Conservation (phyloP, 2,797 vertebrate species). For the Stomatorhinus walkeri region DNA sequence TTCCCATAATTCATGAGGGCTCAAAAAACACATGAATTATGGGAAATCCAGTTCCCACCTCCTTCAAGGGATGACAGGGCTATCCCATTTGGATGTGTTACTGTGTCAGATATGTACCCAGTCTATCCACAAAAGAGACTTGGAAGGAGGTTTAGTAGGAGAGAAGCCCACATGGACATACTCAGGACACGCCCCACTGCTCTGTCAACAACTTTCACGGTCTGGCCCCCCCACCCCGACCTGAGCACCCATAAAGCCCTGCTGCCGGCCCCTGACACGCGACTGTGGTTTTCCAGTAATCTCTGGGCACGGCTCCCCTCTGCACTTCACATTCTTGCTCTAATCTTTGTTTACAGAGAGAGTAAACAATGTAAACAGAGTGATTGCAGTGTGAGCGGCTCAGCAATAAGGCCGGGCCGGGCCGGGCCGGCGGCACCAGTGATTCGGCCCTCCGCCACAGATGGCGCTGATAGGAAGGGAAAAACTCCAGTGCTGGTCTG, state of each 20-base stretch:
- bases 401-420: slow-evolving; percentile 57
- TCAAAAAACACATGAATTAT: not conserved
- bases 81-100: not conserved
- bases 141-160: not conserved
- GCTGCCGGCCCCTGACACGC: slow-evolving; percentile 40
- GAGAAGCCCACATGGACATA: not conserved
- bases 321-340: slow-evolving; percentile 59
- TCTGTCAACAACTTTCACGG: not conserved
- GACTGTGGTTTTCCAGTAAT: slow-evolving; percentile 66
- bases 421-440: slow-evolving; percentile 47
- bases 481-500: not conserved
- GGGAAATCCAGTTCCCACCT: not conserved
- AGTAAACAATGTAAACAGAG: slow-evolving; percentile 70
- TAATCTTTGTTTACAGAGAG: slow-evolving; percentile 86
- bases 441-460: slow-evolving; percentile 53
- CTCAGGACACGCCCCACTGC: not conserved
- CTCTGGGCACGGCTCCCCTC: slow-evolving; percentile 50
- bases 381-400: slow-evolving; percentile 60
- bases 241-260: not conserved
- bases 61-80: not conserved
- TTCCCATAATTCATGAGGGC: not conserved
- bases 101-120: not conserved
- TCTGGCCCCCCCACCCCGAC: not conserved
- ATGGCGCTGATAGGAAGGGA: slow-evolving; percentile 37
- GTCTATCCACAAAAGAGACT: not conserved